Percentiles rank a stretch among this genome's conserved stretches.
These are phyloP conservation scores for Gambusia holbrooki DNA, from an alignment of 2,113 vertebrate species.

Conservation along the genomic window DNA sequence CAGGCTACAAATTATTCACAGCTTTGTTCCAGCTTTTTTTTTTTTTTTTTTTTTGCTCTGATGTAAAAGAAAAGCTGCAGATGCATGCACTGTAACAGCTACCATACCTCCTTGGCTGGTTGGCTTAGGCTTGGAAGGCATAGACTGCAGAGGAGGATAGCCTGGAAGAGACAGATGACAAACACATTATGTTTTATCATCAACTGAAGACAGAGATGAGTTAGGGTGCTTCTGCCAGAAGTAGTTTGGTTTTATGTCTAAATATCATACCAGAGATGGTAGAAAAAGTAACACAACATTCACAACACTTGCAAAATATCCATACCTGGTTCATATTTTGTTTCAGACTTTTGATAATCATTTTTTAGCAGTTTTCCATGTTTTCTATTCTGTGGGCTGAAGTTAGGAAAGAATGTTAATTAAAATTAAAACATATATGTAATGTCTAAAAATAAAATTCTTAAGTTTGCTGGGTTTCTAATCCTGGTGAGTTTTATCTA, in stretches of 20 bases:
- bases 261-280: slow-evolving; percentile 3
- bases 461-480: not conserved
- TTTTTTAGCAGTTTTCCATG: not conserved
- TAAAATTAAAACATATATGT: too few species aligned
- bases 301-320: not conserved
- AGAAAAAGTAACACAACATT: slow-evolving; percentile 19
- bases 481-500: not conserved
- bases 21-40: slow-evolving; percentile 21
- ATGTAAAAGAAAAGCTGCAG: slow-evolving; percentile 29
- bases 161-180: slow-evolving; percentile 63
- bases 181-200: slow-evolving; percentile 40
- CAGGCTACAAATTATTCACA: slow-evolving; percentile 56
- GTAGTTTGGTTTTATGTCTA: slow-evolving; percentile 22
- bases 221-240: slow-evolving; percentile 10
- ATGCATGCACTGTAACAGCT: slow-evolving; percentile 14
- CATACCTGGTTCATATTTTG: not conserved
- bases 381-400: not conserved
- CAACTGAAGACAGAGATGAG: slow-evolving; percentile 14
- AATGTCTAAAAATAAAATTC: not conserved
- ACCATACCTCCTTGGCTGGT: slow-evolving; percentile 63
- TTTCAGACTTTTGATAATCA: not conserved
- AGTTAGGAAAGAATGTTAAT: not conserved
- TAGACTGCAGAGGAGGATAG: slow-evolving; percentile 61
- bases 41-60: not conserved
- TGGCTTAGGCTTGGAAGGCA: slow-evolving; percentile 58